phyloP scores from a whole-genome alignment of 2,113 vertebrate species.

The Anoura caudifer region DNA sequence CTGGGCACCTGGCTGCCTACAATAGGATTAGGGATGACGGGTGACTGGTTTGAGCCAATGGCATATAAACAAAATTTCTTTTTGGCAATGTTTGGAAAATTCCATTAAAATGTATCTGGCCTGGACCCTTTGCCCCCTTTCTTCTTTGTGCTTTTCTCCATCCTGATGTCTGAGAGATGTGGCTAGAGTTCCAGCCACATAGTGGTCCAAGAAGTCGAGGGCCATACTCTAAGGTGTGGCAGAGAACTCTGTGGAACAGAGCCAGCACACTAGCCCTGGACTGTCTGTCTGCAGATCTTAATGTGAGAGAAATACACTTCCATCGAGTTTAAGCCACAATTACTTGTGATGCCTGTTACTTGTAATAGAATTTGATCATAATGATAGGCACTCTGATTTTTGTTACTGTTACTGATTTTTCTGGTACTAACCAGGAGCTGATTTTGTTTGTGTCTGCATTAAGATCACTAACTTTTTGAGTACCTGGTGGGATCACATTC shows the following conservation, averaged over 20 bases:
- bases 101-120: neutral
- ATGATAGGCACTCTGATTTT: neutral
- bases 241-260: neutral
- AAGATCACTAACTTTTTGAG: neutral
- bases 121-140: neutral
- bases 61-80: neutral
- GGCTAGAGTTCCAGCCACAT: neutral
- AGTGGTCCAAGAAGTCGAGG: neutral
- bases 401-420: neutral
- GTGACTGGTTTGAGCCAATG: neutral
- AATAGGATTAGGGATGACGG: neutral
- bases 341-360: neutral
- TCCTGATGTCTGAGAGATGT: neutral
- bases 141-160: neutral
- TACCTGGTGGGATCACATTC: constrained; percentile 1
- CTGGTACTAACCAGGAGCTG: neutral
- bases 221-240: neutral
- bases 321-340: neutral
- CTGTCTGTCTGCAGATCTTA: neutral
- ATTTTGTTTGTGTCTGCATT: neutral
- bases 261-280: neutral
- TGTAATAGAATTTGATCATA: neutral
- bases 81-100: neutral
- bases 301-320: neutral
- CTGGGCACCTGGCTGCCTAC: neutral